These are phyloP conservation scores for Limnephilus marmoratus DNA, from an alignment of 2,888 invertebrate species.

Conservation along the genomic window DNA sequence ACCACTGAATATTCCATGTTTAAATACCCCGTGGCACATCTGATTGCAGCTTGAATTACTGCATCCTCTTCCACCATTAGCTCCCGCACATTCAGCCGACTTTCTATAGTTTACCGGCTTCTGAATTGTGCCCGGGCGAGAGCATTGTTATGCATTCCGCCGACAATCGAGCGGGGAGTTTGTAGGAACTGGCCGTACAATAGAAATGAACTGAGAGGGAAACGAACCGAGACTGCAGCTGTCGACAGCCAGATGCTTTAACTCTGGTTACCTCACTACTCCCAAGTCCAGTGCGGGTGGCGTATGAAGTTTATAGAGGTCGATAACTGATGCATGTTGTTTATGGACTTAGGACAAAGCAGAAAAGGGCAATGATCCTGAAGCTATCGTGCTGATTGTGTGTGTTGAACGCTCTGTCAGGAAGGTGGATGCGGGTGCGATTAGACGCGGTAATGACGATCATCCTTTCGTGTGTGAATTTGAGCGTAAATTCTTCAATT, in stretches of 20 bases:
- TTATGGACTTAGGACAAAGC: conserved; percentile 2
- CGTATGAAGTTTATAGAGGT: background rate
- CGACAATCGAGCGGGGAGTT: background rate
- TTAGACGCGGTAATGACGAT: background rate
- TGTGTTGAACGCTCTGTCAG: background rate
- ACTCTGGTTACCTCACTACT: background rate
- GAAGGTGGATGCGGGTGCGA: background rate
- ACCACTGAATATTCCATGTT: background rate
- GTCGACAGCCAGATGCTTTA: conserved; percentile 34
- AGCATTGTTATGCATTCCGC: background rate
- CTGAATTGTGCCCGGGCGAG: background rate
- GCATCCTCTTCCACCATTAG: background rate
- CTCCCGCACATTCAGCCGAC: background rate
- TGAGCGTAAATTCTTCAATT: no score
- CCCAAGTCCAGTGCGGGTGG: conserved; percentile 27
- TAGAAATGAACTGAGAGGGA: background rate
- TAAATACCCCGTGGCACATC: background rate
- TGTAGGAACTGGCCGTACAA: background rate
- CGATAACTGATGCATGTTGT: background rate
- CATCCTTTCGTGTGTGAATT: background rate
- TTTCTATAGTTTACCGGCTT: background rate
- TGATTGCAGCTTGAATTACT: background rate
- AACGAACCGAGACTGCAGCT: conserved; percentile 38
- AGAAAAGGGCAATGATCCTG: background rate
- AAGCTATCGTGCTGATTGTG: background rate